Evolutionary conservation across 2,888 invertebrate species (phyloP), one percentile per base, ranked within the genome.

Genomic region (Flabesymbios commensalis): DNA sequence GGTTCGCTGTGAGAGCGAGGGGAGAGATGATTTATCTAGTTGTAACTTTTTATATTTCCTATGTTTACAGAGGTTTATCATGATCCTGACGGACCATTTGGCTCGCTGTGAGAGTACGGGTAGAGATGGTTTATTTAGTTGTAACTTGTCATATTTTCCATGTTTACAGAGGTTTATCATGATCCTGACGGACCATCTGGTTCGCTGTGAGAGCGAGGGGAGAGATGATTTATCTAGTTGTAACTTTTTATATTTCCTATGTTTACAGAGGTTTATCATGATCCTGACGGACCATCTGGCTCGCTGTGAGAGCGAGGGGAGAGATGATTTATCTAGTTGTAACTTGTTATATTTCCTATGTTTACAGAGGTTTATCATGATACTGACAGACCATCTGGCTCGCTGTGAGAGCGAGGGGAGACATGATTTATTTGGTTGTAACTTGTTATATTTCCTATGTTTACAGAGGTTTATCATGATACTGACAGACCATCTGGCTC

Each of bases 61-160:
- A n/a, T n/a, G n/a, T n/a, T n/a, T n/a, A 28, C 81, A 89, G 87
- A 88, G 97, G 63, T 98, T 99, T 85, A 97, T 97, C 72, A 96
- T 97, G 91, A 93, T 96, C 74, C 86, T 99, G 69, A 94, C 95
- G 0, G 96, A 98, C 83, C 96, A 98, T 85, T 87, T 98, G 74
- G 92, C 93, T 57, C 87, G 92, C 62, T 92, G 92, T 80, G 97
- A 98, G 83, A 92, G 93, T 0, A 94, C 96, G 85, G 93, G 92
- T 17, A 88, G 90, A 67, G 94, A 95, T n/a, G n/a, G n/a, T n/a
- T n/a, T n/a, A n/a, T n/a, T n/a, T n/a, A n/a, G n/a, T n/a, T n/a
- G n/a, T n/a, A n/a, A n/a, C n/a, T n/a, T n/a, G n/a, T n/a, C n/a
- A n/a, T n/a, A n/a, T n/a, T n/a, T n/a, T n/a, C n/a, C n/a, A n/a